Evolutionary conservation across 2,888 invertebrate species (phyloP).

Genomic region (Muscina levida): DNA sequence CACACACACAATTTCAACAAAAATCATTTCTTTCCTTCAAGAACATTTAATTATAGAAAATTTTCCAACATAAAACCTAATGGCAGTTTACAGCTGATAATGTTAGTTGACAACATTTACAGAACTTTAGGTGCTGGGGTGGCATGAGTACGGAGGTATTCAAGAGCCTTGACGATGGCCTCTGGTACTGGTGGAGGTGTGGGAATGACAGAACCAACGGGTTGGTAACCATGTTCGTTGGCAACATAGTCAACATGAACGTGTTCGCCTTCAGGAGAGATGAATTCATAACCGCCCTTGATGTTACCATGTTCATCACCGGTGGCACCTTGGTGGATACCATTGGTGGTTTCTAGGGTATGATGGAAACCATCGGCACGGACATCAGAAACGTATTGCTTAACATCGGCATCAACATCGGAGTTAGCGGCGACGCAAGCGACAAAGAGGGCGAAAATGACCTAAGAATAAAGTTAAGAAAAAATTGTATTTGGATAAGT

Average conservation of each 20-base stretch:
- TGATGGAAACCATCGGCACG: slow-evolving; percentile 72
- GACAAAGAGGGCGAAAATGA: slow-evolving; percentile 69
- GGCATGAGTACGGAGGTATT: slow-evolving; percentile 80
- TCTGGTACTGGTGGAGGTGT: slow-evolving; percentile 69
- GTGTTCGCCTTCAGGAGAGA: slow-evolving; percentile 73
- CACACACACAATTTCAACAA: no score
- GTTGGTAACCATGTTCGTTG: slow-evolving; percentile 74
- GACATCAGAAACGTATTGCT: slow-evolving; percentile 68
- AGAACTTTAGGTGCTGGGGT: no score
- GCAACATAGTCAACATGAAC: slow-evolving; percentile 71
- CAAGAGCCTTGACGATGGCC: slow-evolving; percentile 73
- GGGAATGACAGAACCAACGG: slow-evolving; percentile 67
- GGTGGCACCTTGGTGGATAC: slow-evolving; percentile 66
- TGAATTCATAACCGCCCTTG: slow-evolving; percentile 71
- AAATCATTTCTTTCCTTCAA: no score
- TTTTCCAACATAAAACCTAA: no score
- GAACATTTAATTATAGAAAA: no score
- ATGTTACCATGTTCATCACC: slow-evolving; percentile 73
- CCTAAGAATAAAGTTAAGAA: slow-evolving; percentile 57
- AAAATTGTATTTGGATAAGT: no score
- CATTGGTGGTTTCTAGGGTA: slow-evolving; percentile 70
- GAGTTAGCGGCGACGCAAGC: slow-evolving; percentile 46
- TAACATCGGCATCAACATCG: slow-evolving; percentile 57
- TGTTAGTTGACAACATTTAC: no score
- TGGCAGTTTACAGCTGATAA: no score